A percentile compares a stretch with the other conserved stretches of the same genome.
Conservation (phyloP, 2,113 vertebrate species). For the Phaetusa simplex region DNA sequence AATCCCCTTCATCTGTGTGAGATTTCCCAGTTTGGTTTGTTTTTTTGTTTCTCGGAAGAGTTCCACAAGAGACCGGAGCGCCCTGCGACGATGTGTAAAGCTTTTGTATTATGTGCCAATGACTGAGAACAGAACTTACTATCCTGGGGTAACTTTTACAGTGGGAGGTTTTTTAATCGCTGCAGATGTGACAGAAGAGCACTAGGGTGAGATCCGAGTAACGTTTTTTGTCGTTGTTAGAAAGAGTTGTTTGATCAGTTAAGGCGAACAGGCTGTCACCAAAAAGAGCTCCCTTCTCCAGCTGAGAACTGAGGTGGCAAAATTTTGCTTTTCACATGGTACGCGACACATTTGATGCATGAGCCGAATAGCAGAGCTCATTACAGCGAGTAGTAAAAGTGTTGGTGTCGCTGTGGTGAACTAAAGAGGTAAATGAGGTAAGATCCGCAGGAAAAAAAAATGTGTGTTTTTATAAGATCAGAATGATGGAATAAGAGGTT, state of each 20-base stretch:
- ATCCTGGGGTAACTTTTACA: not conserved
- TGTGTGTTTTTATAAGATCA: not conserved
- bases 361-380: not conserved
- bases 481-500: not conserved
- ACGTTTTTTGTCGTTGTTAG: not conserved
- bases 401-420: not conserved
- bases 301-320: not conserved
- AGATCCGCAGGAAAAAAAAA: not conserved
- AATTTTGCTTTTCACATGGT: not conserved
- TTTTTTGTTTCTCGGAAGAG: not conserved
- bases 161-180: not conserved
- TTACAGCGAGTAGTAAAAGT: not conserved
- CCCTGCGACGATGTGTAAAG: not conserved
- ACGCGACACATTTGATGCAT: not conserved
- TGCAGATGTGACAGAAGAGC: not conserved
- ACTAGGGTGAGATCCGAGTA: not conserved
- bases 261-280: not conserved
- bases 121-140: not conserved
- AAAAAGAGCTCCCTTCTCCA: not conserved
- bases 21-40: not conserved
- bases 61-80: not conserved
- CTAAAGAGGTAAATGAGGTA: not conserved
- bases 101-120: not conserved
- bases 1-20: not conserved
- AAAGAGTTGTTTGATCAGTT: not conserved